phyloP scores from a whole-genome alignment of 1,140 invertebrate species.

The Berghia stephanieae region DNA sequence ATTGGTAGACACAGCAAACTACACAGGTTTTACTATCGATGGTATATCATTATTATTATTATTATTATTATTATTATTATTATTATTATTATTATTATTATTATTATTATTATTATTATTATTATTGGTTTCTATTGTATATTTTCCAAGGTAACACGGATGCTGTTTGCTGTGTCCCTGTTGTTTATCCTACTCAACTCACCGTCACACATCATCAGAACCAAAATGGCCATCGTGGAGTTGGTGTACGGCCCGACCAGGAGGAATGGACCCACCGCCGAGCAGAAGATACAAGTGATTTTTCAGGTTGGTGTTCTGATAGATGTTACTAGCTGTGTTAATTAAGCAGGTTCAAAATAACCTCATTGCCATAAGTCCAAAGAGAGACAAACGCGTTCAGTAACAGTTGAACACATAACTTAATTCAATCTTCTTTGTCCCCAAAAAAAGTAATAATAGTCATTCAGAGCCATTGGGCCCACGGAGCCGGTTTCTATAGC shows the following conservation, averaged over 20 bases:
- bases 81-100: no score
- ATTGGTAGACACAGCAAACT: no score
- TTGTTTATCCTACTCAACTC: conserved; percentile 82
- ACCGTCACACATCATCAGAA: conserved; percentile 69
- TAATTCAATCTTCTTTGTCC: no score
- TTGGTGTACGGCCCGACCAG: not conserved
- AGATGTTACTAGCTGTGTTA: not conserved
- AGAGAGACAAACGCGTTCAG: not conserved
- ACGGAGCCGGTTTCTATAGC: no score
- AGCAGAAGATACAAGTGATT: conserved; percentile 31
- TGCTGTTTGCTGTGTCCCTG: conserved; percentile 82
- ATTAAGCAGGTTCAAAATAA: not conserved
- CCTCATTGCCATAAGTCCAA: not conserved
- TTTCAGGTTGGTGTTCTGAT: conserved; percentile 16
- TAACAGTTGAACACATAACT: not conserved
- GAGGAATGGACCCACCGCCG: conserved; percentile 17
- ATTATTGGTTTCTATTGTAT: no score
- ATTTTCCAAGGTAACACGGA: conserved; percentile 83
- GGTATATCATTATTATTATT: not conserved
- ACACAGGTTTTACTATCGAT: no score
- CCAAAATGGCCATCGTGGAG: conserved; percentile 34
- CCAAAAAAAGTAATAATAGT: no score
- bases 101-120: no score
- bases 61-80: not conserved
- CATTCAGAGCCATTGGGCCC: no score